phyloP scores from a whole-genome alignment of 2,888 invertebrate species.

The Exocentrus adspersus region DNA sequence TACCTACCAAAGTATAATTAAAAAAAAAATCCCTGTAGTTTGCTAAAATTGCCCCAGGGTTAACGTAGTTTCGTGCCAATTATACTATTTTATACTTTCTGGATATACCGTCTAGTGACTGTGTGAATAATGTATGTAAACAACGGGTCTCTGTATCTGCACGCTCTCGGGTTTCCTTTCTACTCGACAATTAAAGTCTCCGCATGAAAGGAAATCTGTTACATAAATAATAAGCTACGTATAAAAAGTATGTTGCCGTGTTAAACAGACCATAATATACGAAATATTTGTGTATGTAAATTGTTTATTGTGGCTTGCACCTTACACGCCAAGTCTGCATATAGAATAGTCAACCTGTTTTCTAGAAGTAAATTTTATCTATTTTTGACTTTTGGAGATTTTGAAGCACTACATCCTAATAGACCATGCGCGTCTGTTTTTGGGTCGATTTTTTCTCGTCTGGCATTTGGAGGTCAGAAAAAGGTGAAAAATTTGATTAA shows the following conservation, averaged over 20 bases:
- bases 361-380: no score
- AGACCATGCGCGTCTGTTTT: no score
- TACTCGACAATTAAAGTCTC: slow-evolving; percentile 7
- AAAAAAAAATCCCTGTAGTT: no score
- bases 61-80: no score
- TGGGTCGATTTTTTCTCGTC: no score
- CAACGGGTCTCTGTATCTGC: not conserved
- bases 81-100: not conserved
- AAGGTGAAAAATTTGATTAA: no score
- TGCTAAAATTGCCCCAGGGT: no score
- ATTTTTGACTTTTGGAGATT: no score
- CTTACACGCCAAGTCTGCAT: not conserved
- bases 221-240: not conserved
- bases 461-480: no score
- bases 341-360: no score
- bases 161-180: slow-evolving; percentile 9
- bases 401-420: no score
- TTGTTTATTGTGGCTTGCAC: not conserved
- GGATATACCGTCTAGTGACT: not conserved
- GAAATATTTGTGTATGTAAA: not conserved
- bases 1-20: no score
- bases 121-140: not conserved
- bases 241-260: slow-evolving; percentile 3
- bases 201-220: slow-evolving; percentile 4
- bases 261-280: slow-evolving; percentile 1